These are phyloP conservation scores for Hyposmocoma kahamanoa DNA, from an alignment of 1,140 invertebrate genomes.

Conservation along the genomic window DNA sequence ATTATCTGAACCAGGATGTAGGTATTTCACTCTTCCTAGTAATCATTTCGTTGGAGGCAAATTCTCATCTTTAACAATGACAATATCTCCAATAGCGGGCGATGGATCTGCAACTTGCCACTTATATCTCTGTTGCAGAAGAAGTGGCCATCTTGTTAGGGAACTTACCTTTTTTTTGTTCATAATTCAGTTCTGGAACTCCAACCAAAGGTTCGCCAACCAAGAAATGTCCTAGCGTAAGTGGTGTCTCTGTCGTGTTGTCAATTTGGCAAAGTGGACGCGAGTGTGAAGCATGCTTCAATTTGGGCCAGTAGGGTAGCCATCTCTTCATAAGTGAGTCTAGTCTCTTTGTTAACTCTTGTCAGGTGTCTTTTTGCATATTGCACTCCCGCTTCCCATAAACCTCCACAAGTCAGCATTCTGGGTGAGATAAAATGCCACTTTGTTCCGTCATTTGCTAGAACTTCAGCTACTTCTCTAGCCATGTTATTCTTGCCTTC, in stretches of 20 bases:
- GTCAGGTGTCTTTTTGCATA: constrained; percentile 21
- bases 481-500: not conserved
- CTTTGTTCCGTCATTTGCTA: constrained; percentile 15
- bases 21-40: not conserved
- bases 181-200: constrained; percentile 6
- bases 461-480: constrained; percentile 12
- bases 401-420: constrained; percentile 14
- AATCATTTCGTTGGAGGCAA: constrained; percentile 1
- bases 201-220: constrained; percentile 6
- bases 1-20: not conserved
- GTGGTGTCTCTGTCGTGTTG: not conserved
- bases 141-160: constrained; percentile 7
- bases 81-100: constrained; percentile 1
- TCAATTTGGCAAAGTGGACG: constrained; percentile 14
- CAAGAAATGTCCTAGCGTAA: constrained; percentile 9
- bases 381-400: constrained; percentile 18
- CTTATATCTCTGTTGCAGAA: constrained; percentile 2
- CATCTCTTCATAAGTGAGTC: constrained; percentile 22
- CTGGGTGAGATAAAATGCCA: constrained; percentile 24
- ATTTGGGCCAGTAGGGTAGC: constrained; percentile 25
- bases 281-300: constrained; percentile 46
- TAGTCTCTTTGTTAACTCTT: constrained; percentile 15
- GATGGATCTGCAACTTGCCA: not conserved
- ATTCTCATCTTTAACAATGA: constrained; percentile 2
- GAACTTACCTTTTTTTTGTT: not conserved